phyloP scores from a whole-genome alignment of 2,888 invertebrate genomes.

The Lydus trimaculatus region DNA sequence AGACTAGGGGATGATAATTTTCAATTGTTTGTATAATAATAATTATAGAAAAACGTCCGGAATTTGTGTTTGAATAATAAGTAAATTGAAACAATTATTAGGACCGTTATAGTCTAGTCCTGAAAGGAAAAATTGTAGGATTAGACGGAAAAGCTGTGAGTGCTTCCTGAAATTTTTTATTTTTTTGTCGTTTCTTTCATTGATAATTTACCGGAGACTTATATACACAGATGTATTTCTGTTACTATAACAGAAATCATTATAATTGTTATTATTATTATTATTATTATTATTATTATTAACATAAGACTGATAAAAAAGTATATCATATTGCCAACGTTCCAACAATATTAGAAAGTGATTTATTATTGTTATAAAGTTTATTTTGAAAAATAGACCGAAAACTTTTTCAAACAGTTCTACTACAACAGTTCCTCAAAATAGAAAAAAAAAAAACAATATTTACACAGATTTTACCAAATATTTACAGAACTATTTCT shows the following conservation, averaged over 20 bases:
- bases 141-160: slow-evolving; percentile 39
- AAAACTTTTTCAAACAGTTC: slow-evolving; percentile 37
- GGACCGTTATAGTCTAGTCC: slow-evolving; percentile 32
- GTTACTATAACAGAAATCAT: too few species aligned
- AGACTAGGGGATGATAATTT: slow-evolving; percentile 63
- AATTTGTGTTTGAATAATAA: slow-evolving; percentile 23
- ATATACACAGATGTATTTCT: slow-evolving; percentile 44
- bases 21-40: not conserved
- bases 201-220: slow-evolving; percentile 46
- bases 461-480: slow-evolving; percentile 59
- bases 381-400: slow-evolving; percentile 22
- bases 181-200: slow-evolving; percentile 36
- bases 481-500: slow-evolving; percentile 51
- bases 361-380: slow-evolving; percentile 10
- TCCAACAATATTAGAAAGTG: slow-evolving; percentile 24
- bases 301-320: slow-evolving; percentile 57
- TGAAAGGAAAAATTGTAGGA: not conserved
- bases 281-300: slow-evolving; percentile 16
- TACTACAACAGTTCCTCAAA: slow-evolving; percentile 59
- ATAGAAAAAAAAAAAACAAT: slow-evolving; percentile 39
- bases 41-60: slow-evolving; percentile 6
- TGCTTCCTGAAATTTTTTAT: slow-evolving; percentile 51
- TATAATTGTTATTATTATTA: slow-evolving; percentile 43
- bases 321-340: slow-evolving; percentile 60
- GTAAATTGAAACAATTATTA: slow-evolving; percentile 36